Conservation (phyloP, 2,113 vertebrate species). For the Lasiurus borealis region DNA sequence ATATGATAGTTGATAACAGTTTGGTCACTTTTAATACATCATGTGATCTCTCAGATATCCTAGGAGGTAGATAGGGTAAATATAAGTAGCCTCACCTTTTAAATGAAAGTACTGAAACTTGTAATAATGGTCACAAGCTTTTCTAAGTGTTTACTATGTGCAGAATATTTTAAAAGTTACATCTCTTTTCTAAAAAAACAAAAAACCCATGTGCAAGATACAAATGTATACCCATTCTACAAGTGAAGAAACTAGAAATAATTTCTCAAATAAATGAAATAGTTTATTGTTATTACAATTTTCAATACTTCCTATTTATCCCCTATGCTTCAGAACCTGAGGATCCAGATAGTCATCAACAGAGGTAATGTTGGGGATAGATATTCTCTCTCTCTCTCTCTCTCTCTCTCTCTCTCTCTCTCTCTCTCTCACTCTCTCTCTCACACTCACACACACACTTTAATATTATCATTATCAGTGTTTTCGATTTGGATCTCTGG, state of each 20-base stretch:
- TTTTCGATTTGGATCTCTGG: neutral
- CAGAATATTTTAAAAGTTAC: neutral
- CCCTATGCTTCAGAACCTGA: fast-evolving
- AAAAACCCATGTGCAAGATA: neutral
- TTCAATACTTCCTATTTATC: neutral
- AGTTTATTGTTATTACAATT: neutral
- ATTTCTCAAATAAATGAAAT: neutral
- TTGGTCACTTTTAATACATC: neutral
- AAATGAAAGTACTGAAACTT: neutral
- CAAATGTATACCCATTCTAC: neutral
- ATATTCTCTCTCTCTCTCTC: neutral
- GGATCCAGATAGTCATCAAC: neutral
- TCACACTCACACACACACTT: neutral
- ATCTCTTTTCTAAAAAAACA: neutral
- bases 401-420: neutral
- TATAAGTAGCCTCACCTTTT: neutral
- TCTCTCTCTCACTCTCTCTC: too few species aligned
- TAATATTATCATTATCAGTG: neutral
- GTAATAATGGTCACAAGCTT: neutral
- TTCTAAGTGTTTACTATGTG: neutral
- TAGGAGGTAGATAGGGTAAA: neutral
- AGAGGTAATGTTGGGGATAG: too few species aligned
- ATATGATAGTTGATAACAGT: neutral
- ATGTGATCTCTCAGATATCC: neutral
- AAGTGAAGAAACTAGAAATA: neutral